Evolutionary conservation across 2,797 vertebrate genomes (phyloP).

Genomic region (Mus spretus): DNA sequence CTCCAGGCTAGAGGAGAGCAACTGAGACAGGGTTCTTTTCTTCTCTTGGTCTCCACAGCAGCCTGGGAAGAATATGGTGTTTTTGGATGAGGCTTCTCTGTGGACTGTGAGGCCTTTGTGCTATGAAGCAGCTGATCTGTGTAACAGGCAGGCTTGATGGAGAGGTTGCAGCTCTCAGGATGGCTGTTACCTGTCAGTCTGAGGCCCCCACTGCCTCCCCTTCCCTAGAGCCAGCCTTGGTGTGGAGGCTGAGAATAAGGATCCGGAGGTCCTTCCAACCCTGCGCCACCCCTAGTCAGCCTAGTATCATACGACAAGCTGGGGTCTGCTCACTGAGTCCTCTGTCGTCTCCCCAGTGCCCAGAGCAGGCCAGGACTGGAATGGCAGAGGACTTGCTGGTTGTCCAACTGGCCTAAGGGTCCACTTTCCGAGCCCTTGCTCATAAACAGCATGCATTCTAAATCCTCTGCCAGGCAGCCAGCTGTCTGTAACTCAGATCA

Average conservation of each 20-base stretch:
- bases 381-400: not conserved
- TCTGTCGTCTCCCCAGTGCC: not conserved
- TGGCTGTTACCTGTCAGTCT: rapidly evolving
- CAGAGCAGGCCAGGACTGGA: not conserved
- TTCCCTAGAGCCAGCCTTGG: not conserved
- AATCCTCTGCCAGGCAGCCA: not conserved
- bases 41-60: no score
- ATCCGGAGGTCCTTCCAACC: not conserved
- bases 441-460: constrained; percentile 11
- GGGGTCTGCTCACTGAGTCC: not conserved
- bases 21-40: not conserved
- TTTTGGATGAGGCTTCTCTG: not conserved
- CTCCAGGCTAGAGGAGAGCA: not conserved
- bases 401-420: not conserved
- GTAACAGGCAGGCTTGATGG: not conserved
- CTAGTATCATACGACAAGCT: not conserved
- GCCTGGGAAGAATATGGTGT: rapidly evolving
- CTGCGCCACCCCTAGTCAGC: not conserved
- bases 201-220: not conserved
- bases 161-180: not conserved
- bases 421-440: not conserved
- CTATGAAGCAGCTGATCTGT: not conserved
- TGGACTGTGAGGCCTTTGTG: not conserved
- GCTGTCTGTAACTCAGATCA: not conserved
- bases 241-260: rapidly evolving